Conservation (phyloP, 2,888 invertebrate species). For the Odontothrips loti region DNA sequence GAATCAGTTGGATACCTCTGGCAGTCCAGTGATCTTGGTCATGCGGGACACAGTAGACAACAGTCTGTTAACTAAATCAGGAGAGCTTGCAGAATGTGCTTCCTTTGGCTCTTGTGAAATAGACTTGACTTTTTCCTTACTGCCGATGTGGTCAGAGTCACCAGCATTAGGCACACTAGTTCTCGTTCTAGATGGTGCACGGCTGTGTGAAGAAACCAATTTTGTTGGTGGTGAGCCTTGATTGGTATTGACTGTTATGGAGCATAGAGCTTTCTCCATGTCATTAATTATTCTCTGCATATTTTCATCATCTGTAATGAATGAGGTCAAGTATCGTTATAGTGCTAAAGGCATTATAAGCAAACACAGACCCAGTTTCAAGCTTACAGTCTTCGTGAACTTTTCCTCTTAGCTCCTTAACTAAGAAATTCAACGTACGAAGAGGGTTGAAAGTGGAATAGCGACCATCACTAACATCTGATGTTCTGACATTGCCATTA, state of each 20-base stretch:
- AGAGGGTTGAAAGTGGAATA: slow-evolving; percentile 29
- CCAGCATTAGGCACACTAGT: not conserved
- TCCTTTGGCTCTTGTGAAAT: not conserved
- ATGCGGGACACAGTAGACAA: not conserved
- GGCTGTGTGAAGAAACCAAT: not conserved
- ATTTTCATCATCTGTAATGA: not conserved
- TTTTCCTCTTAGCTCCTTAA: slow-evolving; percentile 29
- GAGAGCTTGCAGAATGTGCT: not conserved
- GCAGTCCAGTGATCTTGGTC: not conserved
- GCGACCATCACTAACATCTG: not conserved
- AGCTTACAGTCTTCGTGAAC: slow-evolving; percentile 29
- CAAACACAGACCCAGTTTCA: not conserved
- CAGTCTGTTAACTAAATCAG: not conserved
- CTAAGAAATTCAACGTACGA: slow-evolving; percentile 28
- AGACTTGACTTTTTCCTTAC: not conserved
- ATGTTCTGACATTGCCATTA: not conserved
- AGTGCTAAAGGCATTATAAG: not conserved
- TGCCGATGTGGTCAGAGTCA: not conserved
- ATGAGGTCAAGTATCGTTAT: not conserved
- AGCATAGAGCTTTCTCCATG: not conserved
- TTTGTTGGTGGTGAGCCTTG: not conserved
- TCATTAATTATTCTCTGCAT: not conserved
- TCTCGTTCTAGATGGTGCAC: not conserved
- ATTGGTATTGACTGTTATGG: not conserved
- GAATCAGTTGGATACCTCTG: not conserved